Conservation (phyloP, 2,888 invertebrate species). For the Linnaemya vulpina region DNA sequence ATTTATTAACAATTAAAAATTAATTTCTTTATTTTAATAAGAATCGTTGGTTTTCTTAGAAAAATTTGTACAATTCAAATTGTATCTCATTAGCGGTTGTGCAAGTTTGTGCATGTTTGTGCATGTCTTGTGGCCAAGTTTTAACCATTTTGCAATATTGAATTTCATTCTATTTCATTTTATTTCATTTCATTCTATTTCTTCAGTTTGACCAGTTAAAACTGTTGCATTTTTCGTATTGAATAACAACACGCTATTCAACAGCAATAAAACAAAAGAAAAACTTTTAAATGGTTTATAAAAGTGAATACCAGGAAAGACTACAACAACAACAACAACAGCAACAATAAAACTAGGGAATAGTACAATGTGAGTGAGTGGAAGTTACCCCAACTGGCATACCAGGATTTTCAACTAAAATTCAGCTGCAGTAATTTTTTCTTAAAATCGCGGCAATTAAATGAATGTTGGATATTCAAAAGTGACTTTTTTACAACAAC, state of each 20-base stretch:
- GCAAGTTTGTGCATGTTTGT: no score
- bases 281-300: conserved; percentile 40
- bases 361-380: not conserved
- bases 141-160: not conserved
- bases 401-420: not conserved
- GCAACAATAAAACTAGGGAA: not conserved
- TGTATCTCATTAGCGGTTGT: no score
- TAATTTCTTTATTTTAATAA: no score
- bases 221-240: conserved; percentile 64
- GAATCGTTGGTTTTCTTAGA: no score
- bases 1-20: no score
- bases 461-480: no score
- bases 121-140: not conserved
- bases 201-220: not conserved
- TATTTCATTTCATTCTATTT: not conserved
- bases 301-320: conserved; percentile 3
- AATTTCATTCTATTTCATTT: not conserved
- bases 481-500: no score
- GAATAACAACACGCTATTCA: conserved; percentile 23
- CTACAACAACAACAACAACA: not conserved
- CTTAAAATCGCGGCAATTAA: no score
- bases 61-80: no score
- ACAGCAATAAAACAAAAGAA: conserved; percentile 14
- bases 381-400: not conserved
- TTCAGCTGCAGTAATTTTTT: not conserved